Evolutionary conservation across 2,797 vertebrate genomes (phyloP).

Genomic region (Sardinella longiceps): DNA sequence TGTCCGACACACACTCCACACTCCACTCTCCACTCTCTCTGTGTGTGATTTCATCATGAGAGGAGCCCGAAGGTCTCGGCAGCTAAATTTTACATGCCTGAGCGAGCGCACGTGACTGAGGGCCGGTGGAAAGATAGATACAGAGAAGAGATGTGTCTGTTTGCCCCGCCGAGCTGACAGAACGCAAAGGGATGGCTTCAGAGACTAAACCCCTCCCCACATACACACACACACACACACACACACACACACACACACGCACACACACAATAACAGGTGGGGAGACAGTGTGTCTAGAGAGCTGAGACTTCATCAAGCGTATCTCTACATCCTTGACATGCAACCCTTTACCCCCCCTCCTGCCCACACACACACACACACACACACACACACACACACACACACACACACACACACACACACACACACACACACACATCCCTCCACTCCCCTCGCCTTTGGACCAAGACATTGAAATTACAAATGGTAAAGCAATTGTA

Average conservation of each 20-base stretch:
- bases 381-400: not conserved
- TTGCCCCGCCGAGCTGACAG: not conserved
- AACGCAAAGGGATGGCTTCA: not conserved
- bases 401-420: not conserved
- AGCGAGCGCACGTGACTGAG: not conserved
- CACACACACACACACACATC: not conserved
- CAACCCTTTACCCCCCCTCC: not conserved
- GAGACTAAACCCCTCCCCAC: not conserved
- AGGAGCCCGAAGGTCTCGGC: not conserved
- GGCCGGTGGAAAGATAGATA: not conserved
- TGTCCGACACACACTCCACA: not conserved
- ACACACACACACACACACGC: no score
- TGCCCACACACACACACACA: not conserved
- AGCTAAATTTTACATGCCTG: not conserved
- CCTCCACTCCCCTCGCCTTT: not conserved
- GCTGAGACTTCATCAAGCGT: not conserved
- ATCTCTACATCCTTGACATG: constrained; percentile 16
- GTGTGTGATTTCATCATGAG: not conserved
- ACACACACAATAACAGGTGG: not conserved
- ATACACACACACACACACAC: no score
- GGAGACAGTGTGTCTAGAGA: not conserved
- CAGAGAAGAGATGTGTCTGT: not conserved
- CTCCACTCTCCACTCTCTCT: no score
- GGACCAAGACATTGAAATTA: not conserved
- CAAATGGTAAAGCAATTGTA: not conserved